Conservation (phyloP, 2,888 invertebrate genomes). For the Thyatira batis region DNA sequence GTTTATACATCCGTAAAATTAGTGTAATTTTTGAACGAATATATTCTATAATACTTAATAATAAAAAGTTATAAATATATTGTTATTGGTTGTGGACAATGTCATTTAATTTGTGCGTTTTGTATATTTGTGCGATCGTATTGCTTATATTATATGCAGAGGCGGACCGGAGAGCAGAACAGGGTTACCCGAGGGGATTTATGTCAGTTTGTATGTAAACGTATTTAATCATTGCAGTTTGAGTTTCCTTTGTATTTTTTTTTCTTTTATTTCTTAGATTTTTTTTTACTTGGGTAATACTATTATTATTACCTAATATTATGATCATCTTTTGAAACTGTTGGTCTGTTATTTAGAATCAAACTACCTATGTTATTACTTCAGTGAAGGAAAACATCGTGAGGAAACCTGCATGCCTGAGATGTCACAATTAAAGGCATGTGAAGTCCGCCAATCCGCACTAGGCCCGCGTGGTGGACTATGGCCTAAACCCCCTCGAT, state of each 20-base stretch:
- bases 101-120: constrained; percentile 5
- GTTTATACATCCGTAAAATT: not conserved
- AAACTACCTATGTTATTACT: no score
- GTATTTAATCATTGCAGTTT: constrained; percentile 6
- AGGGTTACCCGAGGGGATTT: constrained; percentile 67
- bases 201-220: constrained; percentile 73
- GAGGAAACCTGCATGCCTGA: no score
- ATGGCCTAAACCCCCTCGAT: no score
- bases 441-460: no score
- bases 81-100: not conserved
- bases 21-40: not conserved
- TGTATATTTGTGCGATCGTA: constrained; percentile 22
- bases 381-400: no score
- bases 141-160: constrained; percentile 19
- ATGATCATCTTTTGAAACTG: no score
- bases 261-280: not conserved
- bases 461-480: no score
- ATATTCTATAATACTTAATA: not conserved
- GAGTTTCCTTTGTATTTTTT: no score
- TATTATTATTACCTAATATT: no score
- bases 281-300: not conserved
- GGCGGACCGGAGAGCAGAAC: constrained; percentile 42
- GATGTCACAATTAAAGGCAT: no score
- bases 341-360: no score
- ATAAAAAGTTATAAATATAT: no score